A percentile compares a stretch with the other conserved stretches of the same genome.
phyloP scores from a whole-genome alignment of 2,888 invertebrate genomes.

The Chirona hameri region DNA sequence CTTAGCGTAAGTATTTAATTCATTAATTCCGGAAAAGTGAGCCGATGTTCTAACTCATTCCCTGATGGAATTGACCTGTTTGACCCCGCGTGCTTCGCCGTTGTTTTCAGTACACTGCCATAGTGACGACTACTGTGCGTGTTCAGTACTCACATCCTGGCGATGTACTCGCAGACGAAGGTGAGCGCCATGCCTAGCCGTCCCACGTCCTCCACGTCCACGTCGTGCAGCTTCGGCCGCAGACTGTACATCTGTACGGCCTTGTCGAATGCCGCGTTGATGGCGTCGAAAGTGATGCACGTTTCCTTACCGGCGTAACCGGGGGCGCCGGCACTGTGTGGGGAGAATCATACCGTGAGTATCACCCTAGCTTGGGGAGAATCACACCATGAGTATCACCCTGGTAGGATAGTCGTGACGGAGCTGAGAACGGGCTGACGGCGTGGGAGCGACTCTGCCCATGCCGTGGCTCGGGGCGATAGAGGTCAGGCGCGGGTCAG shows the following conservation, averaged over 20 bases:
- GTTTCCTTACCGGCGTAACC: slow-evolving; percentile 33
- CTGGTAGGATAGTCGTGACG: neutral
- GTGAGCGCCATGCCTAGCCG: slow-evolving; percentile 40
- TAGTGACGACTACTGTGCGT: too few species aligned
- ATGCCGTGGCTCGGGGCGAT: too few species aligned
- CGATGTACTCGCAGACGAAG: slow-evolving; percentile 40
- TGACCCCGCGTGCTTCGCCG: too few species aligned
- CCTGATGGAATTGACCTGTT: too few species aligned
- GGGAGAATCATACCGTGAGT: neutral
- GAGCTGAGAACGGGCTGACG: neutral
- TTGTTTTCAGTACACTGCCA: too few species aligned
- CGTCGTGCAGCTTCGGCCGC: slow-evolving; percentile 35
- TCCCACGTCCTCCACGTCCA: slow-evolving; percentile 39
- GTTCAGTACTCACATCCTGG: slow-evolving; percentile 40
- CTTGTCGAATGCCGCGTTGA: slow-evolving; percentile 41
- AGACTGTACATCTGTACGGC: slow-evolving; percentile 40
- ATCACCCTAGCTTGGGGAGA: neutral
- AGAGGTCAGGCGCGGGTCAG: too few species aligned
- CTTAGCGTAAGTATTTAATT: too few species aligned
- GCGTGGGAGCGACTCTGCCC: neutral
- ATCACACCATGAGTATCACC: neutral
- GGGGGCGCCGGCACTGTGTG: neutral
- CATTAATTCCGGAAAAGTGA: too few species aligned
- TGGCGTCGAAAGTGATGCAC: slow-evolving; percentile 40
- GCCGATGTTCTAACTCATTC: too few species aligned